A percentile compares a stretch with the other conserved stretches of the same genome.
Evolutionary conservation across 2,888 invertebrate species (phyloP).

Genomic region (Drosophila koepferae): DNA sequence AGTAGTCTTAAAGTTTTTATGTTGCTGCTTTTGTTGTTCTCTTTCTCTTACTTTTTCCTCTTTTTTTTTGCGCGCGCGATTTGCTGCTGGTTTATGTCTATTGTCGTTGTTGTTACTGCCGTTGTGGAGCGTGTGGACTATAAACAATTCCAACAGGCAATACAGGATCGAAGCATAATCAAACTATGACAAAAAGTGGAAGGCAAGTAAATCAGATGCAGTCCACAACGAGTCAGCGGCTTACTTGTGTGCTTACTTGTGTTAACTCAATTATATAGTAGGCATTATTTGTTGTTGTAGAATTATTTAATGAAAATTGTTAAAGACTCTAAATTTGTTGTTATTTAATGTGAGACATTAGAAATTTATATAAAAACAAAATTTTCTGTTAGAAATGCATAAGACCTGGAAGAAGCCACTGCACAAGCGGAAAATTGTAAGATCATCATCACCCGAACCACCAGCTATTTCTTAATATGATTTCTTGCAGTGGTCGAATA

Average conservation of each 20-base stretch:
- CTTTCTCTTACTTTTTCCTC: constrained; percentile 11
- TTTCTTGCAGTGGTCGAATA: constrained; percentile 70
- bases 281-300: constrained; percentile 9
- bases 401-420: constrained; percentile 79
- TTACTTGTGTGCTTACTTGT: background rate
- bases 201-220: background rate
- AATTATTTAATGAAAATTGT: constrained; percentile 5
- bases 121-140: constrained; percentile 14
- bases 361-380: background rate
- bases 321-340: constrained; percentile 15
- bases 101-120: background rate
- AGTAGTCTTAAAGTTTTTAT: constrained; percentile 38
- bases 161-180: constrained; percentile 2
- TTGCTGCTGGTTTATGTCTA: constrained; percentile 15
- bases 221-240: constrained; percentile 17
- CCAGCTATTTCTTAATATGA: background rate
- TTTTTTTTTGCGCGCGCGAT: constrained; percentile 6
- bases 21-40: constrained; percentile 15
- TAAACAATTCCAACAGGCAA: constrained; percentile 9
- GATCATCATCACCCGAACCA: background rate
- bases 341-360: background rate
- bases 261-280: background rate
- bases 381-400: constrained; percentile 32
- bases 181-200: constrained; percentile 45
- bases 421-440: constrained; percentile 80